Conservation (phyloP, 2,888 invertebrate genomes). For the Drosophila prostipennis region DNA sequence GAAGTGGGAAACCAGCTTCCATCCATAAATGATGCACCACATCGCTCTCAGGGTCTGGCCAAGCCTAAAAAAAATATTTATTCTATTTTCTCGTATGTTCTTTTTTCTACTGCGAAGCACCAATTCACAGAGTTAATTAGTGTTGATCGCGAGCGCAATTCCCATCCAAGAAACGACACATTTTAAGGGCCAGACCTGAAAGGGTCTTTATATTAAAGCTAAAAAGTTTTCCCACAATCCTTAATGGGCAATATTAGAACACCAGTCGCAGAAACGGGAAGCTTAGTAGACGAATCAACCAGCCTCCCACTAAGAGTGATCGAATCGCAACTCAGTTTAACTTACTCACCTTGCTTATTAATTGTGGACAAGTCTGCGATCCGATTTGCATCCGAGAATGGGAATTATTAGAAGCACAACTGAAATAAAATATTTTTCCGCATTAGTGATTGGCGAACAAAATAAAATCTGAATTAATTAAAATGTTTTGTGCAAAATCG, state of each 20-base stretch:
- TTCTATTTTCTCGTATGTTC: conserved; percentile 43
- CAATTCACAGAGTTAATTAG: not conserved
- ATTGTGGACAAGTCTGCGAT: conserved; percentile 7
- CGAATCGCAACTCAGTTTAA: not conserved
- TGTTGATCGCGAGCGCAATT: not conserved
- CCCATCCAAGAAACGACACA: conserved; percentile 15
- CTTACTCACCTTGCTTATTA: conserved; percentile 50
- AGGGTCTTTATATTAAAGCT: not conserved
- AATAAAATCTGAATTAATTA: conserved; percentile 44
- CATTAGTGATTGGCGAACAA: conserved; percentile 5
- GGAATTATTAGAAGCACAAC: conserved; percentile 22
- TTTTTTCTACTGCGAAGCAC: not conserved
- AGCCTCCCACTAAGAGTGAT: not conserved
- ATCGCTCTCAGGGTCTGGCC: conserved; percentile 21
- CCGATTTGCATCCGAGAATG: conserved; percentile 28
- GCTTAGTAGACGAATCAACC: not conserved
- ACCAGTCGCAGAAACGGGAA: not conserved
- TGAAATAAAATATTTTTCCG: conserved; percentile 30
- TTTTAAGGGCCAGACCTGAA: not conserved
- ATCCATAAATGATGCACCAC: not conserved
- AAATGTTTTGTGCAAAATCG: conserved; percentile 44
- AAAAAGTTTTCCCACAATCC: not conserved
- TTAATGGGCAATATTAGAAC: not conserved
- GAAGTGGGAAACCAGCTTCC: not conserved
- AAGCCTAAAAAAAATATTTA: conserved; percentile 56